Base-by-base conservation (phyloP, 1,140 invertebrate genomes). In the Ceratina japonica region DNA sequence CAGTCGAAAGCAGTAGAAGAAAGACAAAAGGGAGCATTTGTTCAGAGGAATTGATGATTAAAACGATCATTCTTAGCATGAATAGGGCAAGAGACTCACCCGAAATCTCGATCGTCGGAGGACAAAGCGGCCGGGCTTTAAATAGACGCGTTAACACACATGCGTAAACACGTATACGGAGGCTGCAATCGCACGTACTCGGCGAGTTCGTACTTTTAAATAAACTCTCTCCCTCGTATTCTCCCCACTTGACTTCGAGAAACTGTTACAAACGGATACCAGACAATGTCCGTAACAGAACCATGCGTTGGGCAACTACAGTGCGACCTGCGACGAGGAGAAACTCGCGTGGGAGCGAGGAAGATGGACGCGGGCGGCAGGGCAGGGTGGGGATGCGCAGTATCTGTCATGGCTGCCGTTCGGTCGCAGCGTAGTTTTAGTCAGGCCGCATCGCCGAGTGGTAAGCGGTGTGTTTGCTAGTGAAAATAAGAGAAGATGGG, bases 401-500 rank as follows among this genome's bases (percentile, higher is more conserved):
- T 75, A 79, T 75, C 82, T 82, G 75, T 82, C 70, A 84, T 84
- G 82, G 82, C 82, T 66, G 82, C 75, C 75, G 31, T 37, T 62
- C 54, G 20, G 16, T 73, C 62, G 72, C 66, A 75, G 73, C 62
- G 81, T 83, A 83, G 83, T 82, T 83, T 76, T 83, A 59, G 56
- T 77, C 63, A 62, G 72, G 27, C 75, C 74, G 78, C 64, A 54
- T 79, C 49, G 49, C 64, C 64, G 75, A 54, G 52, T 75, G 70
- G 20, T 78, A 73, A 68, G 27, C 24, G 74, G 24, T 56, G 49
- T 49, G 68, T 75, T 44, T 56, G 15, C 15, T 56, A 52, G 65
- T 56, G 20, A 64, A 37, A 65, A 49, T 70, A 27, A 65, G 80
- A 83, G 86, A 44, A 85, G 63, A 91, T 91, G 89, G 87, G 80